Evolutionary conservation across 2,888 invertebrate genomes (phyloP).

Genomic region (Mythimna loreyi): DNA sequence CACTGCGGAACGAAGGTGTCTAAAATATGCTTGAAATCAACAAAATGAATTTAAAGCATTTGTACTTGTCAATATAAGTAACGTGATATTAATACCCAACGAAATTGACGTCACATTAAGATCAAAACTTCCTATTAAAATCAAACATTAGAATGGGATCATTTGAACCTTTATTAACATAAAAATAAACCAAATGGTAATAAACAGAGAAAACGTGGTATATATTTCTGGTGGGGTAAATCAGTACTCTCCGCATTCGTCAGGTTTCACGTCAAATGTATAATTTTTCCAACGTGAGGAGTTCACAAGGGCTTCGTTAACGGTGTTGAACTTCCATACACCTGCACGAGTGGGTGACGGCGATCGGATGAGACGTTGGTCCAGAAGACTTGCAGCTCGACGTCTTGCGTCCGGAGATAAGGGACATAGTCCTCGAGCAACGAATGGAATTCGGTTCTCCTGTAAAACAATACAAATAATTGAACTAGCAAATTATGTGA

Average conservation of each 20-base stretch:
- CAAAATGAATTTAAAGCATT: constrained; percentile 12
- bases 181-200: constrained; percentile 41
- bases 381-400: constrained; percentile 78
- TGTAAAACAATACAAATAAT: constrained; percentile 53
- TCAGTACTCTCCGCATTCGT: constrained; percentile 66
- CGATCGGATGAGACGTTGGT: constrained; percentile 74
- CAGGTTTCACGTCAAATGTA: constrained; percentile 72
- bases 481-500: background rate
- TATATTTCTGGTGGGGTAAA: background rate
- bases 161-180: constrained; percentile 55
- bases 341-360: constrained; percentile 72
- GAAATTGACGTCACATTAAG: background rate
- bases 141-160: constrained; percentile 11
- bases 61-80: constrained; percentile 37
- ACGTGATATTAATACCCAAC: constrained; percentile 24
- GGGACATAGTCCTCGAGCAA: constrained; percentile 75
- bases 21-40: constrained; percentile 46
- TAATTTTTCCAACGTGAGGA: constrained; percentile 83
- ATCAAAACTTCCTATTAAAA: background rate
- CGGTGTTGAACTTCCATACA: constrained; percentile 85
- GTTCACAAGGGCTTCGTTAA: constrained; percentile 83
- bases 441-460: constrained; percentile 71
- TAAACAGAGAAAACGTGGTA: constrained; percentile 6
- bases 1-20: constrained; percentile 77
- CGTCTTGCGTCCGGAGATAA: constrained; percentile 80